Evolutionary conservation across 2,113 vertebrate genomes (phyloP).

Genomic region (Sterrhoptilus dennistouni): DNA sequence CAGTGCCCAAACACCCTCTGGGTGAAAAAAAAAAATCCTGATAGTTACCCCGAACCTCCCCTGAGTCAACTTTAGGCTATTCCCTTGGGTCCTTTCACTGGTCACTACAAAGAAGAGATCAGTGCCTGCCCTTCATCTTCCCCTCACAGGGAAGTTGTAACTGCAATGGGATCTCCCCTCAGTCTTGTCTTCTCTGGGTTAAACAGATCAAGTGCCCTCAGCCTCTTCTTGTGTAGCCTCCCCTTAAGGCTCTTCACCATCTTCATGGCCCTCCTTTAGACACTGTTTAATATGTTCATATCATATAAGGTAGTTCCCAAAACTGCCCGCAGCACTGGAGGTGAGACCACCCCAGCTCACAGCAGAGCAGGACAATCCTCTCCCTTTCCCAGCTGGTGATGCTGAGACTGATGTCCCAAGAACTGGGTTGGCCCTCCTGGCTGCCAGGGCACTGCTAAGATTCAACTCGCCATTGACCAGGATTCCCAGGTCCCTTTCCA

Average conservation of each 20-base stretch:
- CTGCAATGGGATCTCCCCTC: not conserved
- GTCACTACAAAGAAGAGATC: not conserved
- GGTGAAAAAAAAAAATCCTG: not conserved
- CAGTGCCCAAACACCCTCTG: not conserved
- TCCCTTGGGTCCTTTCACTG: not conserved
- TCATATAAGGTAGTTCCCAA: accelerated
- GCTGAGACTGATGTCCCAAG: not conserved
- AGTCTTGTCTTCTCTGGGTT: not conserved
- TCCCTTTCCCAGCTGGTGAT: accelerated
- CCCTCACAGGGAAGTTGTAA: not conserved
- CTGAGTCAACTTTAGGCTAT: not conserved
- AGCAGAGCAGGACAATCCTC: not conserved
- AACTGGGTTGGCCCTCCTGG: not conserved
- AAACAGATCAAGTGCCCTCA: not conserved
- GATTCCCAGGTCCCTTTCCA: not conserved
- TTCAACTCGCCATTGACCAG: not conserved
- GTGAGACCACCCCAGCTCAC: not conserved
- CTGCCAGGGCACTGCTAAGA: not conserved
- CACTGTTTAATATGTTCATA: not conserved
- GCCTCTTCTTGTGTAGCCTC: accelerated
- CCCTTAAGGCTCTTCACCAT: accelerated
- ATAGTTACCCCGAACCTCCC: not conserved
- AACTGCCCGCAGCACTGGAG: accelerated
- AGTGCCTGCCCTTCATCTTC: not conserved
- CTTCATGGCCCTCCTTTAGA: not conserved